Base-by-base conservation (phyloP, 2,797 vertebrate species). In the Pangasius larnaudii region DNA sequence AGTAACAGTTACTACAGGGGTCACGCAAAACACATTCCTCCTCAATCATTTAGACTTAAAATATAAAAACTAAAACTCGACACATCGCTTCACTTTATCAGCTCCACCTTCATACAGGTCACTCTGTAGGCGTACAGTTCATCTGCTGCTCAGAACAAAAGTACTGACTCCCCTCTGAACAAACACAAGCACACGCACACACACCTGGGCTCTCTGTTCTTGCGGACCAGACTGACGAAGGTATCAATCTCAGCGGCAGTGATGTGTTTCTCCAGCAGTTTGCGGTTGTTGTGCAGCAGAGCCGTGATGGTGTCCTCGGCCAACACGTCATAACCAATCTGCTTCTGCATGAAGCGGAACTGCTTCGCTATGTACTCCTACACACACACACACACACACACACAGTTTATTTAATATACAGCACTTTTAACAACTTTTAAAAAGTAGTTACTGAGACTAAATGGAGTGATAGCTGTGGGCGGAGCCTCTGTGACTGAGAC, bases 341-440 rank as follows among this genome's bases (percentile, higher is more conserved):
- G 99, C 92, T 99, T 99, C 94, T 99, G 99, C 99, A 99, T 99
- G 95, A 99, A 99, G 93, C 99, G 98, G 89, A 99, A 99, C 95
- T 99, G 98, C 93, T 99, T 99, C 77, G 98, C 99, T 69, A 99
- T 99, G 89, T 99, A 99, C 84, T 99, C 99, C 99, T 99, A 46
- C 71, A 87, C 33, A 77, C 22, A 85, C 10, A 92, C 36, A 92
- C n/a, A 90, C 82, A 83, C 16, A 84, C 58, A 79, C 30, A 86
- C 75, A 90, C 22, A 90, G 7, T 6, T 49, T 49, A 49, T 49
- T 72, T 75, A 75, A 0, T 27, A 75, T 49, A 75, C 6, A n/a
- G 11, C 11, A 33, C 33, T 39, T 39, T 71, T 39, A 39, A 42
- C 11, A 75, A 24, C 10, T 75, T 78, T 19, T 53, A n/a, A 51